phyloP scores from a whole-genome alignment of 2,797 vertebrate species.

The Choloepus didactylus region DNA sequence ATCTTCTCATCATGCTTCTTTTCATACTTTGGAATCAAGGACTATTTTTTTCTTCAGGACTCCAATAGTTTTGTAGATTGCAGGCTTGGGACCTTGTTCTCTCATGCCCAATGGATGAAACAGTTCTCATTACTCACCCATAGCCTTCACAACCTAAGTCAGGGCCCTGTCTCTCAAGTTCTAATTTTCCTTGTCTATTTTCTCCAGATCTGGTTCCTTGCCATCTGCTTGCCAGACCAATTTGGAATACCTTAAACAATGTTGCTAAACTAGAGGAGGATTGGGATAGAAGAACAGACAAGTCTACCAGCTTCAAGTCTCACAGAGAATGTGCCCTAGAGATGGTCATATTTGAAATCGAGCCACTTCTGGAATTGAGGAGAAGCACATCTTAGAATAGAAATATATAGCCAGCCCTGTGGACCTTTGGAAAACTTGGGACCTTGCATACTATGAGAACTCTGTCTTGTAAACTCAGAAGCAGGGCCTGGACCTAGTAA shows the following conservation, averaged over 20 bases:
- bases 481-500: not conserved
- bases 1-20: not conserved
- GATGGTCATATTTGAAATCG: not conserved
- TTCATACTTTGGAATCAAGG: not conserved
- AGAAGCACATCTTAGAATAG: not conserved
- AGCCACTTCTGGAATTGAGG: not conserved
- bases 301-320: not conserved
- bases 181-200: not conserved
- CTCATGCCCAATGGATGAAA: not conserved
- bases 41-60: not conserved
- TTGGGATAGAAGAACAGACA: not conserved
- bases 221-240: not conserved
- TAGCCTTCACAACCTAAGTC: no score
- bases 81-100: not conserved
- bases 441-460: not conserved
- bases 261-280: not conserved
- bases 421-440: not conserved
- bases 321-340: no score
- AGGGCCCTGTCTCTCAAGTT: no score
- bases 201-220: not conserved
- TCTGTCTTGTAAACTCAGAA: not conserved
- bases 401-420: not conserved
- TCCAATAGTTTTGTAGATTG: not conserved
- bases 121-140: rapidly evolving
- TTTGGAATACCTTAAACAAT: not conserved